Base-by-base conservation (phyloP, 2,797 vertebrate species). In the Cheirogaleus major region DNA sequence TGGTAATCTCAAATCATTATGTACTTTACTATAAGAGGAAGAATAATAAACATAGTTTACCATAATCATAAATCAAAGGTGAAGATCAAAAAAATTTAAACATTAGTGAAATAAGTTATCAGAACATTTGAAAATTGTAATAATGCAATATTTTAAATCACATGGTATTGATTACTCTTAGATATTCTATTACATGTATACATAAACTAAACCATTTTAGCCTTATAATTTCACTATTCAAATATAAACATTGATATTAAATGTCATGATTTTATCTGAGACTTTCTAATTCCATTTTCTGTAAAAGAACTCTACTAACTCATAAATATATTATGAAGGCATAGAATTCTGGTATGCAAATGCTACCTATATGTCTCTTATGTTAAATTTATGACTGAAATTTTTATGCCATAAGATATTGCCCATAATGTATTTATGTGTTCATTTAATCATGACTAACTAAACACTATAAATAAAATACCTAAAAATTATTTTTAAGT, bases 181-280 rank as follows among this genome's bases (percentile, higher is more conserved):
- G 43, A 30, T 72, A 38, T 70, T 45, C 25, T 89, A 41, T 12
- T 43, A 81, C 73, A 80, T 86, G 32, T 92, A 13, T 27, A 27
- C 43, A 52, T 61, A 13, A 59, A 63, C 89, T 80, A 94, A 88
- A 84, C 9, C 3, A 65, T n/a, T 75, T 91, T 65, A 23, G 11
- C 6, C n/a, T 59, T 81, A 32, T 18, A 23, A 8, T 78, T 17
- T 2, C 41, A 38, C 14, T 35, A 55, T 55, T 85, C 27, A 73
- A 92, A 61, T 85, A 3, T 81, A 92, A 89, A 91, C 57, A 80
- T 57, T 76, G 15, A 41, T 55, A 92, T 72, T 59, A 92, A 70
- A 92, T 43, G 5, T 20, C 52, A 63, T 92, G 38, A 89, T 20
- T 79, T 93, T 75, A 82, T 69, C 32, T 55, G 81, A 80, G 25